Percentiles rank a stretch among this genome's conserved stretches.
phyloP scores from a whole-genome alignment of 2,797 vertebrate genomes.

The Onychomys torridus region DNA sequence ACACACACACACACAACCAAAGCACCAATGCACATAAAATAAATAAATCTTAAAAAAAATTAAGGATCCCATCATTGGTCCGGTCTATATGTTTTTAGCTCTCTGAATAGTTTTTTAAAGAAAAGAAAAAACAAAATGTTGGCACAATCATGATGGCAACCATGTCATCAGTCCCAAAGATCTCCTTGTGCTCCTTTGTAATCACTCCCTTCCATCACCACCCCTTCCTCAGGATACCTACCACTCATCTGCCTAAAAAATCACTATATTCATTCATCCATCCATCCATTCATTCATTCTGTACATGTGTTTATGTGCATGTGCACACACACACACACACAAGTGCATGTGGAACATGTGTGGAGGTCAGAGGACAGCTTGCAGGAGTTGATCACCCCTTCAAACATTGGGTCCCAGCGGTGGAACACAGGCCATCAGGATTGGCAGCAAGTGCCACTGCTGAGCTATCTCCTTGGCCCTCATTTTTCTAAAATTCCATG shows the following conservation, averaged over 20 bases:
- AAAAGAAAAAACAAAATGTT: constrained; percentile 17
- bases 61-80: no score
- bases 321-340: not conserved
- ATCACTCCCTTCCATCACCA: not conserved
- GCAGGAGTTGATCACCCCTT: not conserved
- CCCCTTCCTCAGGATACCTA: not conserved
- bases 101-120: no score
- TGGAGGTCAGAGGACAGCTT: not conserved
- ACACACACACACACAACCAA: no score
- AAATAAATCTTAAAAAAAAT: no score
- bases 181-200: not conserved
- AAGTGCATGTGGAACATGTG: not conserved
- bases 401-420: not conserved
- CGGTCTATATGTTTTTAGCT: no score
- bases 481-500: not conserved
- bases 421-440: not conserved
- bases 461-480: not conserved
- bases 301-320: not conserved
- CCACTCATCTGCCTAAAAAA: not conserved
- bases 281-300: no score
- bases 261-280: not conserved
- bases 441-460: not conserved
- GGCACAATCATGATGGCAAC: not conserved
- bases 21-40: no score
- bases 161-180: not conserved